Evolutionary conservation across 2,888 invertebrate genomes (phyloP), one percentile per base, ranked within the genome.

Genomic region (Epicampocera succincta): DNA sequence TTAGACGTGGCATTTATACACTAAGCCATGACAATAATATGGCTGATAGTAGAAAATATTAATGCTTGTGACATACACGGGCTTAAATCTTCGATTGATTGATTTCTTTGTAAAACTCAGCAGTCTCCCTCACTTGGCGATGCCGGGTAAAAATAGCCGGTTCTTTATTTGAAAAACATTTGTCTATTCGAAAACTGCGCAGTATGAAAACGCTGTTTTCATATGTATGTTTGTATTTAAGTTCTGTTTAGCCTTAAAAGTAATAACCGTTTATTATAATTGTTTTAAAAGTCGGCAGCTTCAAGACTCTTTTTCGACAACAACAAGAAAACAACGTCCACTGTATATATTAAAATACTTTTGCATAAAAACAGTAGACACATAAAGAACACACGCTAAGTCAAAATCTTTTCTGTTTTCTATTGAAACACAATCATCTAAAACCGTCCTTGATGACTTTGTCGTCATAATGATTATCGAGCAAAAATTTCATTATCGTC

Each of bases 201-300:
- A 74, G 38, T 54, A 44, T 73, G 9, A 33, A 0, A 13, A 19
- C 12, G 2, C 15, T 13, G 13, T 38, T 29, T n/a, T 13, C 11
- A 13, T n/a, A n/a, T n/a, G n/a, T n/a, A n/a, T n/a, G n/a, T n/a
- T n/a, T n/a, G n/a, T n/a, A n/a, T 25, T 54, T 56, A 25, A 13
- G 15, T 60, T 25, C 9, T 61, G 17, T 33, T 63, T 50, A 52
- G 15, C 6, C 46, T 65, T 33, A 38, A 13, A 68, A 60, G n/a
- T 46, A 68, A 60, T 75, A 66, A 66, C 19, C 44, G 52, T 68
- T 63, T 76, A 46, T 61, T 61, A 58, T 71, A 77, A 77, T 77
- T 71, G 40, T 50, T 77, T 77, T 50, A 65, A 9, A 77, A 50
- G 71, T 63, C 42, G 65, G 56, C 71, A 40, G 17, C 9, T 33